These are phyloP conservation scores for Xylocampa areola DNA, from an alignment of 2,888 invertebrate species.

Conservation along the genomic window DNA sequence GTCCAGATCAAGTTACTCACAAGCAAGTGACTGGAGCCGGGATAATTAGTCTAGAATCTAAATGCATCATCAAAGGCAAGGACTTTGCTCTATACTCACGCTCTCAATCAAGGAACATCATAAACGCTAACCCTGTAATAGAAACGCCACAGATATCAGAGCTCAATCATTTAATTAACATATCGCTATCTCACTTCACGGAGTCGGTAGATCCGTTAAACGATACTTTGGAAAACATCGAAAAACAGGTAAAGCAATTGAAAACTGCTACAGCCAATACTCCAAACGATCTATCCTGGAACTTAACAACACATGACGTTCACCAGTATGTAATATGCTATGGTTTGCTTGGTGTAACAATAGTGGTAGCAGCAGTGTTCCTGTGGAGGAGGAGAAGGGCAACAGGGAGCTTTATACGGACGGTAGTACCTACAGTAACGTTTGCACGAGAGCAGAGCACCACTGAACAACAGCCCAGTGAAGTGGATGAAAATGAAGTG, in stretches of 20 bases:
- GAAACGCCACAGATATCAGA: slow-evolving; percentile 13
- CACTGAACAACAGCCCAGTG: too few relatives aligned
- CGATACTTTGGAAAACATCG: not conserved
- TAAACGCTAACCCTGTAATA: slow-evolving; percentile 9
- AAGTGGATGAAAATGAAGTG: too few relatives aligned
- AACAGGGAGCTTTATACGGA: too few relatives aligned
- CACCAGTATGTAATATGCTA: too few relatives aligned
- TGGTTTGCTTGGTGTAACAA: too few relatives aligned
- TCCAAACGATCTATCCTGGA: too few relatives aligned
- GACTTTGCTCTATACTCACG: slow-evolving; percentile 6
- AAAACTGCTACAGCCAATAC: slow-evolving; percentile 16
- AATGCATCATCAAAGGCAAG: slow-evolving; percentile 16
- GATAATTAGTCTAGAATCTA: slow-evolving; percentile 3
- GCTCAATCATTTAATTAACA: slow-evolving; percentile 17
- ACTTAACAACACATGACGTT: too few relatives aligned
- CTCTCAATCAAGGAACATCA: not conserved
- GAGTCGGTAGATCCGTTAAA: slow-evolving; percentile 2
- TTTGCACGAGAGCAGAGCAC: too few relatives aligned
- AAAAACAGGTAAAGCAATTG: slow-evolving; percentile 12
- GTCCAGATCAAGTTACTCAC: slow-evolving; percentile 11
- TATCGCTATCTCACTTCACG: slow-evolving; percentile 9
- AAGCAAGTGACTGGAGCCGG: slow-evolving; percentile 7
- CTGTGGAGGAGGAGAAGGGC: too few relatives aligned
- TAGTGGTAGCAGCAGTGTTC: too few relatives aligned
- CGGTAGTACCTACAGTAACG: too few relatives aligned